phyloP scores from a whole-genome alignment of 2,797 vertebrate genomes.

The Muscicapa comitata region DNA sequence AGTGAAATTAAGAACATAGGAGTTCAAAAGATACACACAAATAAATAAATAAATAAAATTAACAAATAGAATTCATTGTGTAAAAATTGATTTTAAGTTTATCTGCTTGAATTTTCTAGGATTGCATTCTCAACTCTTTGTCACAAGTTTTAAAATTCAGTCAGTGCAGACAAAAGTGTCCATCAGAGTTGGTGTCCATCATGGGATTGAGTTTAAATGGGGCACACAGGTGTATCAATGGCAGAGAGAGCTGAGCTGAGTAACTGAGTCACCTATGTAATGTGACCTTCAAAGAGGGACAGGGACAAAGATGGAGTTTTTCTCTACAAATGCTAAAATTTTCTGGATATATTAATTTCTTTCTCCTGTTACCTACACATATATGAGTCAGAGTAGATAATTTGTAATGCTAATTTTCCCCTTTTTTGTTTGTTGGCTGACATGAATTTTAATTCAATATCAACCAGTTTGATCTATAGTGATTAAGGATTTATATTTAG shows the following conservation, averaged over 20 bases:
- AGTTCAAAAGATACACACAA: background rate
- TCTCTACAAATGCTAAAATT: background rate
- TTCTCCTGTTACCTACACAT: background rate
- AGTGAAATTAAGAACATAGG: background rate
- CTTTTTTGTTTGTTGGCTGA: background rate
- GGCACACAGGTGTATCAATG: background rate
- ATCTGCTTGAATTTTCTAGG: background rate
- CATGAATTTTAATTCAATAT: background rate
- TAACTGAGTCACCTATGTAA: background rate
- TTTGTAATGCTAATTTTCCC: background rate
- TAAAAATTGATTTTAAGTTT: background rate
- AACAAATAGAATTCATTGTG: background rate
- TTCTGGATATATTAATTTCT: background rate
- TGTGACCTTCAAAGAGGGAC: background rate
- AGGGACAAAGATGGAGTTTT: fast-evolving
- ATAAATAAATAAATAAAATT: background rate
- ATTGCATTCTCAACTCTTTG: background rate
- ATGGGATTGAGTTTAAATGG: background rate
- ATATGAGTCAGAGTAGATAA: background rate
- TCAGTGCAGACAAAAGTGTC: background rate
- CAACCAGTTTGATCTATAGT: background rate
- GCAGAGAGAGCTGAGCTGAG: background rate
- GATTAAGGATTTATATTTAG: background rate
- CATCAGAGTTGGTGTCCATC: background rate
- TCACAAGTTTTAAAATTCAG: background rate